Conservation (phyloP, 2,888 invertebrate genomes). For the Latheticus oryzae region DNA sequence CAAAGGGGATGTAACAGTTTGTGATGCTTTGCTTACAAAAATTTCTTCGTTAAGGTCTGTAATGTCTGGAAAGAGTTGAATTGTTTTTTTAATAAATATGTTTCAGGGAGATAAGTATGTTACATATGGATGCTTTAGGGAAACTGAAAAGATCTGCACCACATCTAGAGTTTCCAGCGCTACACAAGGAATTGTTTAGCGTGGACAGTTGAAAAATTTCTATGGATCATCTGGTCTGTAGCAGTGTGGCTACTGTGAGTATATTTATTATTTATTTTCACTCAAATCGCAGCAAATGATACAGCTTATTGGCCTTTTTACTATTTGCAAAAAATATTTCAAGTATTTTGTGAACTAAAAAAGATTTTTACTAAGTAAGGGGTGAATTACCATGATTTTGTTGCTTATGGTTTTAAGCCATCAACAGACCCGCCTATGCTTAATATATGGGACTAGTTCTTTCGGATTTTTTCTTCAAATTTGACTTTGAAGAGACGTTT, state of each 20-base stretch:
- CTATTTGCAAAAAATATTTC: too few species aligned
- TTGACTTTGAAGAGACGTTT: too few species aligned
- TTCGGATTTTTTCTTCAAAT: too few species aligned
- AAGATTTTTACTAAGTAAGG: too few species aligned
- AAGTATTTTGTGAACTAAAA: too few species aligned
- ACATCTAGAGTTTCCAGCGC: conserved; percentile 94
- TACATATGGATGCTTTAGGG: conserved; percentile 94
- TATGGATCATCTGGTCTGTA: conserved; percentile 56
- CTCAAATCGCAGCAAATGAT: not conserved
- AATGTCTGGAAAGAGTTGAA: not conserved
- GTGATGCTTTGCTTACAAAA: conserved; percentile 91
- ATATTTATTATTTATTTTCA: conserved; percentile 15
- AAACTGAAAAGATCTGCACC: conserved; percentile 94
- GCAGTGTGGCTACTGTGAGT: conserved; percentile 64
- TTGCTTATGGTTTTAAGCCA: too few species aligned
- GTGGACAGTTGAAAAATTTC: conserved; percentile 82
- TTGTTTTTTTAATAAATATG: too few species aligned
- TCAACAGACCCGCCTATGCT: too few species aligned
- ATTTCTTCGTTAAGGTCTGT: conserved; percentile 87
- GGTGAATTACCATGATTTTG: too few species aligned
- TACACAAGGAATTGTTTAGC: conserved; percentile 98
- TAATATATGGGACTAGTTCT: too few species aligned
- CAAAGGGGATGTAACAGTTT: conserved; percentile 92
- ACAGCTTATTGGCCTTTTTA: too few species aligned
- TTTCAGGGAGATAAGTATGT: conserved; percentile 85